Evolutionary conservation across 2,113 vertebrate genomes (phyloP), one percentile per base, ranked within the genome.

Genomic region (Ellobius talpinus): DNA sequence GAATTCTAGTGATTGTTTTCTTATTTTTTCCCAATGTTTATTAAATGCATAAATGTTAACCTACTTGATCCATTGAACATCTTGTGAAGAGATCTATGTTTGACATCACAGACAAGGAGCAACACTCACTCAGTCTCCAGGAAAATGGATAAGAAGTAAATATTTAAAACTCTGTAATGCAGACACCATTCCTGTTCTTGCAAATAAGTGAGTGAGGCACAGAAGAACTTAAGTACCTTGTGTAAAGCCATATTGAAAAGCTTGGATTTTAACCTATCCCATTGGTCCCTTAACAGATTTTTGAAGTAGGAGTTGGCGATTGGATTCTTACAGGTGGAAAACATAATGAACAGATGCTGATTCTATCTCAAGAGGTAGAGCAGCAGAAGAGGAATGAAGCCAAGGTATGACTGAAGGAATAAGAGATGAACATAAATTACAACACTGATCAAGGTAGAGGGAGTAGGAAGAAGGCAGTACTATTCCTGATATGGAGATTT

Each of bases 291-390:
- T 21, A 91, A 65, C 2, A 16, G 7, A 87, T 29, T 42, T 55
- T 74, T 14, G 16, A 74, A 5, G 0, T n/a, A 4, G 6, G 3
- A 73, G 5, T 11, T 52, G 8, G 1, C 21, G 1, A 0, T 13
- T 2, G 36, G 0, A 4, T 1, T 68, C 33, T 81, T 42, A 39
- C 5, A 85, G 70, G 29, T 58, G 1, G 9, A 16, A 39, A 33
- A 29, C 14, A 19, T 7, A 10, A 13, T 14, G 26, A 7, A 36
- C 0, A 17, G 19, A 42, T 11, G 70, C 52, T 50, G 17, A 36
- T 2, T 1, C 3, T 65, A 31, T n/a, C 5, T 5, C 5, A 50
- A 17, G 1, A 1, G 45, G n/a, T 14, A n/a, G 23, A 23, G 1
- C 0, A 19, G 2, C 26, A 61, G 4, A 7, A 6, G 24, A 36